phyloP scores from a whole-genome alignment of 2,797 vertebrate species.

The Salmo trutta region DNA sequence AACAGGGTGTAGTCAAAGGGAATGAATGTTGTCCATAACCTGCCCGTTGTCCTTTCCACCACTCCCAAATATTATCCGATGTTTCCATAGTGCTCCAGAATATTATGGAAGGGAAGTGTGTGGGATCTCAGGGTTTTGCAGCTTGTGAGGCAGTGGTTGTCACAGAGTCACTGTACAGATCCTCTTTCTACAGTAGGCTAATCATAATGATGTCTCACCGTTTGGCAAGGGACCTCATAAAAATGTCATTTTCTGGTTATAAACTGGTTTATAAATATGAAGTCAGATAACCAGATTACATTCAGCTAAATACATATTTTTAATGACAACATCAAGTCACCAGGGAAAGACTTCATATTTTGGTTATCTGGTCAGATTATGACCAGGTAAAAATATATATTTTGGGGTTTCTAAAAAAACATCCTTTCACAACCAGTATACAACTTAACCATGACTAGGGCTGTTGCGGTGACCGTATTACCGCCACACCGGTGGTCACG shows the following conservation, averaged over 20 bases:
- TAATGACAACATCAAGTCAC: neutral
- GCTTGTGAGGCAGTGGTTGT: conserved; percentile 21
- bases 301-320: neutral
- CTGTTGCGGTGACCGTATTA: no score
- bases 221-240: neutral
- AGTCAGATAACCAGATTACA: neutral
- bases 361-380: neutral
- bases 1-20: conserved; percentile 24
- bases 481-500: no score
- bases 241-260: neutral
- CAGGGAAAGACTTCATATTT: neutral
- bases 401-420: no score
- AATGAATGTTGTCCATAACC: conserved; percentile 52
- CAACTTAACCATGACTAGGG: no score
- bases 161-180: neutral
- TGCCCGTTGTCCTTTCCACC: conserved; percentile 62
- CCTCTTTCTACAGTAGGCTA: no score
- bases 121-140: conserved; percentile 36
- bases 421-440: no score
- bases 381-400: neutral
- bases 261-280: neutral
- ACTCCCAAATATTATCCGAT: conserved; percentile 63
- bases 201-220: no score
- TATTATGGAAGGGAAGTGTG: conserved; percentile 63
- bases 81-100: conserved; percentile 65